Conservation (phyloP, 2,888 invertebrate species). For the Physocephala rufipes region DNA sequence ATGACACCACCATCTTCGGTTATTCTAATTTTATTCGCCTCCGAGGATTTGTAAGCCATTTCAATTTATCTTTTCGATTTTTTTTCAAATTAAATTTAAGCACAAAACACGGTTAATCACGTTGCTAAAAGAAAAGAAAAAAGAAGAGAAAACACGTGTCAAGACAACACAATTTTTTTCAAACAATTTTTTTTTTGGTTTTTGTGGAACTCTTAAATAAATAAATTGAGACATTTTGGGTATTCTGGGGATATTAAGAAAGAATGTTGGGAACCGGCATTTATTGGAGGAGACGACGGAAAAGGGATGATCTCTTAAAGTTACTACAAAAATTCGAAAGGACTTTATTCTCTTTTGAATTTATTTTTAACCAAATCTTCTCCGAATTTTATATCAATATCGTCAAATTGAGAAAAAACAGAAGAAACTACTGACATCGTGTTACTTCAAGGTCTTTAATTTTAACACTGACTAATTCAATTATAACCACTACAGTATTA, state of each 20-base stretch:
- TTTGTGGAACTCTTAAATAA: background rate
- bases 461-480: too few species aligned
- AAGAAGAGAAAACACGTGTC: slow-evolving; percentile 10
- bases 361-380: too few species aligned
- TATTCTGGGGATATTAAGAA: too few species aligned
- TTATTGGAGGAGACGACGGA: too few species aligned
- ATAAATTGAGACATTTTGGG: background rate
- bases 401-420: too few species aligned
- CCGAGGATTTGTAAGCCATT: slow-evolving; percentile 2
- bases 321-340: background rate
- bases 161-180: slow-evolving; percentile 5
- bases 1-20: slow-evolving; percentile 62
- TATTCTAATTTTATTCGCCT: slow-evolving; percentile 54
- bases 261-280: too few species aligned
- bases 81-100: background rate
- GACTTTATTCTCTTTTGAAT: background rate
- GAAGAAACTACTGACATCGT: too few species aligned
- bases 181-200: slow-evolving; percentile 7
- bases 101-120: slow-evolving; percentile 9
- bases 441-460: too few species aligned
- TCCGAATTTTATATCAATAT: too few species aligned
- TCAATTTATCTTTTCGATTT: background rate
- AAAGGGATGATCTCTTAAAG: background rate
- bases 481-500: too few species aligned
- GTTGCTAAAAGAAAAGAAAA: slow-evolving; percentile 18